Evolutionary conservation across 2,797 vertebrate species (phyloP).

Genomic region (Gymnodraco acuticeps): DNA sequence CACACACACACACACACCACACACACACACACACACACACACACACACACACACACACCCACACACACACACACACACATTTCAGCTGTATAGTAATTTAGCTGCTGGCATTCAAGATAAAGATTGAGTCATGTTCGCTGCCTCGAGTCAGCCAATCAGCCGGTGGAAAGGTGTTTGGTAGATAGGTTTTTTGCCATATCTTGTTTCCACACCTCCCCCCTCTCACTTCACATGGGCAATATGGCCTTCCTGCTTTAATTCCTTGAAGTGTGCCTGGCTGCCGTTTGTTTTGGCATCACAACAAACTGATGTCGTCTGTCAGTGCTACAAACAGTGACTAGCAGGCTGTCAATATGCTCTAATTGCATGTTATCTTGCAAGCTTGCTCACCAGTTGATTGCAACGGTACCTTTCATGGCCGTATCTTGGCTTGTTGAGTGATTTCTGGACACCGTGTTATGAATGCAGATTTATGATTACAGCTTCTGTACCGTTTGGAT

Average conservation of each 20-base stretch:
- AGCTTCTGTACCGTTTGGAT: slow-evolving; percentile 24
- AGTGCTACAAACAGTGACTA: slow-evolving; percentile 51
- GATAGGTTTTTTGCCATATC: slow-evolving; percentile 66
- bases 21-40: no score
- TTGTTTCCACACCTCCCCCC: slow-evolving; percentile 67
- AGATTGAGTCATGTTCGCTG: slow-evolving; percentile 75
- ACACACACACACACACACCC: slow-evolving; percentile 20
- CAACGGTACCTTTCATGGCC: slow-evolving; percentile 35
- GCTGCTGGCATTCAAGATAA: slow-evolving; percentile 81
- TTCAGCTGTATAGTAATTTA: slow-evolving; percentile 82
- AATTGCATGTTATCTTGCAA: slow-evolving; percentile 40
- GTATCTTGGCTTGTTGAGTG: slow-evolving; percentile 32
- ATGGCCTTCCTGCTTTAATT: slow-evolving; percentile 58
- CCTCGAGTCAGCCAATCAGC: slow-evolving; percentile 69
- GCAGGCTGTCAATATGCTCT: slow-evolving; percentile 53
- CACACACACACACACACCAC: slow-evolving; percentile 39
- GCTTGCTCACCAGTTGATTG: slow-evolving; percentile 42
- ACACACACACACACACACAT: slow-evolving; percentile 42
- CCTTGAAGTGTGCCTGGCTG: slow-evolving; percentile 59
- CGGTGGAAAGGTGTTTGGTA: slow-evolving; percentile 63
- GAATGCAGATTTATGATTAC: slow-evolving; percentile 38
- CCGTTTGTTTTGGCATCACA: slow-evolving; percentile 56
- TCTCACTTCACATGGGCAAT: slow-evolving; percentile 54
- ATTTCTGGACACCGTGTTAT: slow-evolving; percentile 38
- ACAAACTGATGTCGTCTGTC: slow-evolving; percentile 52